Percentiles rank a stretch among this genome's conserved stretches.
phyloP scores from a whole-genome alignment of 2,113 vertebrate species.

The Platichthys stellatus region DNA sequence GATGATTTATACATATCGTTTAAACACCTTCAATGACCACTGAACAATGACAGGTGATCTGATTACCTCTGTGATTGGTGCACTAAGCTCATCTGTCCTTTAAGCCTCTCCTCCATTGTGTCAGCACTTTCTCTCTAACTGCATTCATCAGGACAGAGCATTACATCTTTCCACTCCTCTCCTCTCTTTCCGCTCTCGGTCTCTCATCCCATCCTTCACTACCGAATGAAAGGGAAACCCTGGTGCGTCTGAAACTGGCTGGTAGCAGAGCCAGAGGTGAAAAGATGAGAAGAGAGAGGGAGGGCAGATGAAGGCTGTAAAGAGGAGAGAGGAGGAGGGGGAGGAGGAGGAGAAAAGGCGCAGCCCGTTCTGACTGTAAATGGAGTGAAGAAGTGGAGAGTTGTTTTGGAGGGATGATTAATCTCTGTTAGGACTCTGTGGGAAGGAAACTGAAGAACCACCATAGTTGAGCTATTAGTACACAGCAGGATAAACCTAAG shows the following conservation, averaged over 20 bases:
- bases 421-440: slow-evolving; percentile 49
- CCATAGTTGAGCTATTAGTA: slow-evolving; percentile 45
- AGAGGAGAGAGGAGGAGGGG: slow-evolving; percentile 22
- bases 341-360: slow-evolving; percentile 9
- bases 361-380: slow-evolving; percentile 63
- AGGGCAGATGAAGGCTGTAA: slow-evolving; percentile 45
- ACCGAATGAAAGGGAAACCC: slow-evolving; percentile 80
- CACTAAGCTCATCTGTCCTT: slow-evolving; percentile 57
- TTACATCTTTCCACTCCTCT: slow-evolving; percentile 70
- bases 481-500: slow-evolving; percentile 37
- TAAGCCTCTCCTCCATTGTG: slow-evolving; percentile 59
- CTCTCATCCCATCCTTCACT: slow-evolving; percentile 68
- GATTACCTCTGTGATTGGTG: slow-evolving; percentile 74
- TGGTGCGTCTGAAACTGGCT: slow-evolving; percentile 64
- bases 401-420: slow-evolving; percentile 49
- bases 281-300: slow-evolving; percentile 65
- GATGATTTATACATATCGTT: slow-evolving; percentile 27
- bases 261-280: slow-evolving; percentile 72
- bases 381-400: slow-evolving; percentile 47
- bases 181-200: slow-evolving; percentile 47
- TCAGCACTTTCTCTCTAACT: slow-evolving; percentile 78
- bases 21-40: slow-evolving; percentile 23
- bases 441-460: slow-evolving; percentile 47
- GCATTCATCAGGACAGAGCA: slow-evolving; percentile 80
- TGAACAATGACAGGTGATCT: slow-evolving; percentile 55